A percentile compares a stretch with the other conserved stretches of the same genome.
phyloP scores from a whole-genome alignment of 1,140 invertebrate species.

The Pygmarrhopalites habei region DNA sequence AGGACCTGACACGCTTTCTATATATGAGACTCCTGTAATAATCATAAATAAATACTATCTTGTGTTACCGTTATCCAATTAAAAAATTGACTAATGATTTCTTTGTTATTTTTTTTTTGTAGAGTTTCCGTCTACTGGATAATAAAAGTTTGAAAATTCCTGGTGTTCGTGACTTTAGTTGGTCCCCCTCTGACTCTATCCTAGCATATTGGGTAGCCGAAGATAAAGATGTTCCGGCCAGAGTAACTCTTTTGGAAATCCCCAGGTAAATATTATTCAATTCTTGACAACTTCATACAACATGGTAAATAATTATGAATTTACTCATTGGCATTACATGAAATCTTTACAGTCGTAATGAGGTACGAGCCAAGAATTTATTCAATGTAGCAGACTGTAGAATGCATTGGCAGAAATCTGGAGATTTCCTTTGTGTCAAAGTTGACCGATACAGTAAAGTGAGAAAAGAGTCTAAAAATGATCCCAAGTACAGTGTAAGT shows the following conservation, averaged over 20 bases:
- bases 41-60: no score
- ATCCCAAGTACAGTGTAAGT: conserved; percentile 77
- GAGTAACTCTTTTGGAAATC: conserved; percentile 74
- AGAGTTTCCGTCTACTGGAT: conserved; percentile 84
- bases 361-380: conserved; percentile 91
- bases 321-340: background rate
- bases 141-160: conserved; percentile 91
- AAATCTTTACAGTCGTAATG: conserved; percentile 59
- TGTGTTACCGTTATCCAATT: no score
- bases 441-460: conserved; percentile 93
- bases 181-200: conserved; percentile 94
- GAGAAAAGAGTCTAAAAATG: conserved; percentile 80
- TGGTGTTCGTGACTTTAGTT: conserved; percentile 89
- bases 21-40: conserved; percentile 86
- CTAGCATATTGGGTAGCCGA: conserved; percentile 99
- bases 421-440: conserved; percentile 95
- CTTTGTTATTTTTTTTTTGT: background rate
- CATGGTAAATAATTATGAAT: no score
- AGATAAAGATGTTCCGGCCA: conserved; percentile 81
- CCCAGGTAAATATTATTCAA: conserved; percentile 52
- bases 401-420: conserved; percentile 98
- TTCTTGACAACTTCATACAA: background rate
- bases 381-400: conserved; percentile 98
- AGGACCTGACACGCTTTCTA: conserved; percentile 72
- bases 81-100: no score